Base-by-base conservation (phyloP, 2,113 vertebrate species). In the Cathartes aura region DNA sequence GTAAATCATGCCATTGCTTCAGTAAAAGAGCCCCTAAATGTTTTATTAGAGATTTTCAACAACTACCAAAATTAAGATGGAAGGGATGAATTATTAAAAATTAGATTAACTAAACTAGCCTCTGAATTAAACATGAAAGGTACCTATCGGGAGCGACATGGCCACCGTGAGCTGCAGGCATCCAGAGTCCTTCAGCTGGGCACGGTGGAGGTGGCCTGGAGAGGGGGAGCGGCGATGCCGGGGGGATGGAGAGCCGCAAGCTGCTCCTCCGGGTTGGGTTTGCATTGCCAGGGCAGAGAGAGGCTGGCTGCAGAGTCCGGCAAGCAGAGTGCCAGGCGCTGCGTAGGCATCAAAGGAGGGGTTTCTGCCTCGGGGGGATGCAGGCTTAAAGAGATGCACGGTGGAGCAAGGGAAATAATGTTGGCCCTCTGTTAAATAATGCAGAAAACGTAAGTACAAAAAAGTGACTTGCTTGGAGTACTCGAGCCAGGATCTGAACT, bases 51-150 rank as follows among this genome's bases (percentile, higher is more conserved):
- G 95, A 94, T 98, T 98, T 97, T 98, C 96, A 98, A 93, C 97
- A 98, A 97, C 97, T 98, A 98, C 97, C 97, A 98, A 98, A 98
- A 98, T 98, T 98, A 98, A 98, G 97, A 97, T 97, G 94, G 95
- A 97, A 96, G 59, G 85, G 95, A 96, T 98, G 97, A 98, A 98
- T 98, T 98, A 98, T 98, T 98, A 97, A 98, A 97, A 98, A 91
- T 90, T 60, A 93, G 97, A 91, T 98, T 97, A 98, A 97, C 97
- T 98, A 97, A 98, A 98, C 90, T 92, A 94, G 94, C 79, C 40
- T 43, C 64, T 98, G 98, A 98, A 98, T 98, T 97, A 98, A 98
- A 97, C 83, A 98, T 98, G 97, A 93, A 95, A 95, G 62, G 71
- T 90, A 91, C 30, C 52, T 82, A 12, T 82, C 0, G 0, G 89